Base-by-base conservation (phyloP, 2,888 invertebrate species). In the Xanthia togata region DNA sequence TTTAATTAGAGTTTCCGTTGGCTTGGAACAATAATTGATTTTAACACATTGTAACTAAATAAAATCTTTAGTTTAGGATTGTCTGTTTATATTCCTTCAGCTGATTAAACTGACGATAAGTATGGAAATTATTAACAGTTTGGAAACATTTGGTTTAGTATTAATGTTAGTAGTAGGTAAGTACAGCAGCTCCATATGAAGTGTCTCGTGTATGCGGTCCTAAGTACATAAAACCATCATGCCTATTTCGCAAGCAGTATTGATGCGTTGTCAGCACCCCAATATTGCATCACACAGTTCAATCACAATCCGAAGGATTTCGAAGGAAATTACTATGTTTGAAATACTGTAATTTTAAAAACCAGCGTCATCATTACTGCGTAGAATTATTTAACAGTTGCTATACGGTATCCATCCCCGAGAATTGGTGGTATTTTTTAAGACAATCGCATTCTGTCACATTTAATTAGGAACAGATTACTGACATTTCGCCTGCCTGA, bases 1-100 rank as follows among this genome's bases (percentile, higher is more conserved):
- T 76, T 65, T 76, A 82, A 84, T 82, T 68, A 60, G 6, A 14
- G 55, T 26, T 71, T 41, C 31, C 14, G 2, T 57, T 4, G 31
- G 23, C 14, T 64, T 26, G 14, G 41, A 17, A 57, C 11, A 9
- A 62, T 63, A 73, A 26, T 64, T 47, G 26, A 53, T 2, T 74
- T 74, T 26, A 50, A 70, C 6, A 57, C 4, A n/a, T 12, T 57
- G 4, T 31, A 31, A 14, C 17, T n/a, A 41, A 26, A 53, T 47
- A 35, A 26, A 41, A 0, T 35, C 31, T 57, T 0, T 60, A 55
- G 6, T 60, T 0, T 53, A 17, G 8, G 63, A 31, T 53, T 68
- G 82, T 82, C 14, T 68, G 31, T 57, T 47, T 47, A 44, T 60
- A 44, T 60, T 71, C 3, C 5, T 47, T 35, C n/a, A 69, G 38